Evolutionary conservation across 2,888 invertebrate species (phyloP), one percentile per base, ranked within the genome.

Genomic region (Urechis unicinctus): DNA sequence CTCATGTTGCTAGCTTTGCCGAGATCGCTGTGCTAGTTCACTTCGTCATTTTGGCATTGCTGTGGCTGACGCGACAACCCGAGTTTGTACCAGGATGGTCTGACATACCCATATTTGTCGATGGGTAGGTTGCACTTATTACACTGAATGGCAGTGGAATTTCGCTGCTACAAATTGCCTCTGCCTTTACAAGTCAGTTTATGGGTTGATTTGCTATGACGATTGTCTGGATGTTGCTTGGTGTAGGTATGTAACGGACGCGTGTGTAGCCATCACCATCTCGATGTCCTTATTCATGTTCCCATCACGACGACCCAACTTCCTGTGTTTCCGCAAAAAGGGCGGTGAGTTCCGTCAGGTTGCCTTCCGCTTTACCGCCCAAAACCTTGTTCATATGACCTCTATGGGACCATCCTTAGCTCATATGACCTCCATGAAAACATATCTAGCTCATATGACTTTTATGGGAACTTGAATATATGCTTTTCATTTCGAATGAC

Each of bases 221-320:
- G n/a, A n/a, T n/a, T n/a, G n/a, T n/a, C n/a, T n/a, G n/a, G 1
- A 17, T 25, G 25, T 53, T 4, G 29, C 44, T 9, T 42, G 4
- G 36, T 44, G 24, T 50, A 72, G 72, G 17, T 72, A 60, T 46
- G 71, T 78, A 2, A 72, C 73, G 3, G 79, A 80, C 58, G 78
- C 79, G 3, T 77, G 78, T 1, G 74, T 75, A 25, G 91, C 91
- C 0, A 85, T 91, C 72, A 85, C 88, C 62, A 85, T 92, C n/a
- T 88, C 57, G 17, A 57, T 62, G 9, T 58, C 60, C 25, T 59
- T 66, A 5, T 67, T 68, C 57, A 57, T 67, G 31, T 64, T 65
- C 31, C 67, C 66, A 2, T 66, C 66, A 0, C 36, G 50, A 25
- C 17, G 53, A 9, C 63, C 65, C 6, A 61, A 56, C 44, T 57